Evolutionary conservation across 2,888 invertebrate species (phyloP).

Genomic region (Erebia epiphron): DNA sequence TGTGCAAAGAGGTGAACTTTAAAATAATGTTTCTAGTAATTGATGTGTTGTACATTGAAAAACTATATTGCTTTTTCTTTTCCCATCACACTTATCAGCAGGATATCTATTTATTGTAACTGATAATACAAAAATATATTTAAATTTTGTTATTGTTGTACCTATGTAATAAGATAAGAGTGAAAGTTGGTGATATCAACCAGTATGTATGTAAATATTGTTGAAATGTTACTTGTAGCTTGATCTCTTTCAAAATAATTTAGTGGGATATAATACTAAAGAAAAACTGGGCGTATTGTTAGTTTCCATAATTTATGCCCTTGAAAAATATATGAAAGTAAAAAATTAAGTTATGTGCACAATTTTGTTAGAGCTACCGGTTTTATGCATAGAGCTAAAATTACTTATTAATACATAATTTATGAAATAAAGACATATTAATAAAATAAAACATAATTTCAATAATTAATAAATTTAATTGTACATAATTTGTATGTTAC

Average conservation of each 20-base stretch:
- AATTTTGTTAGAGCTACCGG: no score
- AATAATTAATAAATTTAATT: conserved; percentile 32
- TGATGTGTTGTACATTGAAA: background rate
- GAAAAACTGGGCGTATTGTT: background rate
- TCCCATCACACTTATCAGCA: background rate
- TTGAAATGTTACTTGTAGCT: conserved; percentile 24
- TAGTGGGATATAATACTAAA: no score
- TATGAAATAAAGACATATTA: background rate
- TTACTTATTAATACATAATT: background rate
- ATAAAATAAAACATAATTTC: background rate
- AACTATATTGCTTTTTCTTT: background rate
- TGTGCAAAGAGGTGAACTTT: no score
- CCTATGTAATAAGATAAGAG: background rate
- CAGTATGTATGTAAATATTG: conserved; percentile 31
- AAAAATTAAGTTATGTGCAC: no score
- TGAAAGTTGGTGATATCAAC: conserved; percentile 1
- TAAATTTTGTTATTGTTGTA: conserved; percentile 8
- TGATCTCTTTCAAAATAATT: conserved; percentile 33
- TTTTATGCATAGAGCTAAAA: background rate
- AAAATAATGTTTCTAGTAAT: background rate
- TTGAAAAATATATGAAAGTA: no score
- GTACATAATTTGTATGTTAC: conserved; percentile 38
- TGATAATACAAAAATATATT: conserved; percentile 1
- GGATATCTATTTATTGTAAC: conserved; percentile 1
- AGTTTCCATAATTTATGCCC: background rate